Conservation (phyloP, 2,888 invertebrate genomes). For the Drosophila kanekoi region DNA sequence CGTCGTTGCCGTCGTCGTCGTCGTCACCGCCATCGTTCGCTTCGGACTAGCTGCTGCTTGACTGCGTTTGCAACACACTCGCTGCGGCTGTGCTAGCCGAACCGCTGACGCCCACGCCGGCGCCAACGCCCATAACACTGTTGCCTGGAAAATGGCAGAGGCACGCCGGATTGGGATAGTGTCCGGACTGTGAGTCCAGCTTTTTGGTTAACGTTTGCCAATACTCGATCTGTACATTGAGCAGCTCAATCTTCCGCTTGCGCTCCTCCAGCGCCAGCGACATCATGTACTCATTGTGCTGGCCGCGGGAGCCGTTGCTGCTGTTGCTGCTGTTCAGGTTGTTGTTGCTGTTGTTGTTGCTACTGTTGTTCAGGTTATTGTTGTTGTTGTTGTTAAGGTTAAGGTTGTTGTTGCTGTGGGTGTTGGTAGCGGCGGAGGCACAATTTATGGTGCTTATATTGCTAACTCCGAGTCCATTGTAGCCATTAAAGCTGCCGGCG, state of each 20-base stretch:
- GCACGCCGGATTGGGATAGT: slow-evolving; percentile 81
- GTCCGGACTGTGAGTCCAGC: slow-evolving; percentile 76
- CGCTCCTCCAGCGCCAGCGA: slow-evolving; percentile 84
- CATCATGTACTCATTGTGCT: slow-evolving; percentile 81
- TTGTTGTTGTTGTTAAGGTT: slow-evolving; percentile 6
- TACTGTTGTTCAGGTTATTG: slow-evolving; percentile 25
- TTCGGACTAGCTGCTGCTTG: slow-evolving; percentile 82
- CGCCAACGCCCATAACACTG: neutral
- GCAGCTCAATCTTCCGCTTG: slow-evolving; percentile 83
- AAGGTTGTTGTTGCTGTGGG: slow-evolving; percentile 7
- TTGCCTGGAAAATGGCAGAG: slow-evolving; percentile 81
- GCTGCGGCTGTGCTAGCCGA: slow-evolving; percentile 32
- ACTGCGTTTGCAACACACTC: slow-evolving; percentile 79
- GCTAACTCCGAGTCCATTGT: slow-evolving; percentile 52
- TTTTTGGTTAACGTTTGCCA: slow-evolving; percentile 84
- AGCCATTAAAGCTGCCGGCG: slow-evolving; percentile 57
- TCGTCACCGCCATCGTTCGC: slow-evolving; percentile 40
- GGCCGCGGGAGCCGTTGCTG: slow-evolving; percentile 43
- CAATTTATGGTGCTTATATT: slow-evolving; percentile 23
- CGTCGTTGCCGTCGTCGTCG: slow-evolving; percentile 20
- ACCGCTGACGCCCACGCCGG: slow-evolving; percentile 22
- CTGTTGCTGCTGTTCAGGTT: slow-evolving; percentile 29
- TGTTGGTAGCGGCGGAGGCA: neutral
- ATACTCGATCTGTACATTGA: slow-evolving; percentile 84
- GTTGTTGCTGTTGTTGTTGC: slow-evolving; percentile 12